These are phyloP conservation scores for Netelia inedita DNA, from an alignment of 2,888 invertebrate species.

Conservation along the genomic window DNA sequence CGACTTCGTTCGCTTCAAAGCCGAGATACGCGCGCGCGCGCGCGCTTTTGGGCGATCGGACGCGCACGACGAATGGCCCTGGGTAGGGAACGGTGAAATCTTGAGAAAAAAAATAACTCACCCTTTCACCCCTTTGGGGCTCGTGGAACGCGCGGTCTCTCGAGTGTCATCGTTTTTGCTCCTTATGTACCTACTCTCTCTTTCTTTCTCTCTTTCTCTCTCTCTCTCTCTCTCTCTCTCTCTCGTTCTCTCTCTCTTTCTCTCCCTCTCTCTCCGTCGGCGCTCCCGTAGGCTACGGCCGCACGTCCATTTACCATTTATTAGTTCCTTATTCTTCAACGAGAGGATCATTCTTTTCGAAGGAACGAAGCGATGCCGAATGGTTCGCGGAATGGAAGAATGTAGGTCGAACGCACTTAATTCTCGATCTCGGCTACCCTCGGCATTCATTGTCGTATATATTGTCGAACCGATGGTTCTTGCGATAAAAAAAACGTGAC, in stretches of 20 bases:
- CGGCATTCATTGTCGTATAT: conserved; percentile 14
- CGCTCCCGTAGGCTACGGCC: conserved; percentile 1
- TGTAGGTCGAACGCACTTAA: conserved; percentile 64
- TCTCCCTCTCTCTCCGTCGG: not conserved
- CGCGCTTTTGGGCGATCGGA: conserved; percentile 40
- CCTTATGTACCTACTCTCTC: conserved; percentile 3
- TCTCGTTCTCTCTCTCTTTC: too few relatives aligned
- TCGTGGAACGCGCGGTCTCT: conserved; percentile 37
- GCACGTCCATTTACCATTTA: conserved; percentile 61
- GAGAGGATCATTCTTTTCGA: conserved; percentile 49
- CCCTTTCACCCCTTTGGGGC: conserved; percentile 52
- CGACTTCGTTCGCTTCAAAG: conserved; percentile 59
- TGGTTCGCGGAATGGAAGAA: conserved; percentile 58
- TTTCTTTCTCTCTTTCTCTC: too few relatives aligned
- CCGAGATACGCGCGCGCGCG: conserved; percentile 45
- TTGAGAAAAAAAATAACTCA: conserved; percentile 45
- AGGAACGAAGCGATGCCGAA: conserved; percentile 36
- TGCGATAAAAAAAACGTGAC: conserved; percentile 18
- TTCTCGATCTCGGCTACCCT: conserved; percentile 41
- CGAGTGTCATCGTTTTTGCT: conserved; percentile 66
- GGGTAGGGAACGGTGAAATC: conserved; percentile 43
- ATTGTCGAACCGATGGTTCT: conserved; percentile 35
- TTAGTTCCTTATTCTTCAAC: conserved; percentile 66
- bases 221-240: too few relatives aligned
- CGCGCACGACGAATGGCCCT: conserved; percentile 59